Conservation (phyloP, 1,140 invertebrate species). For the Planococcus citri region DNA sequence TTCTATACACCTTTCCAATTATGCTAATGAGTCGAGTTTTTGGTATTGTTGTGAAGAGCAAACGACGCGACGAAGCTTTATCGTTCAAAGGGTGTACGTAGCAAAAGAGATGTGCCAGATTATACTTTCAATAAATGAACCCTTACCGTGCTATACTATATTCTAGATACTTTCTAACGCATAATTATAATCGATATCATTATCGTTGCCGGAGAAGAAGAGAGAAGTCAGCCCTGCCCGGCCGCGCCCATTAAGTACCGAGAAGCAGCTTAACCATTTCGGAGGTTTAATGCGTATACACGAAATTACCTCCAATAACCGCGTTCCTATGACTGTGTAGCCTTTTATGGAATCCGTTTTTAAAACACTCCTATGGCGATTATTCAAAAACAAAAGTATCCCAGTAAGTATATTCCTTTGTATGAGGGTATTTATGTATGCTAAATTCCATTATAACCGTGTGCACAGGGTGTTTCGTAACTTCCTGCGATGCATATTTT, state of each 20-base stretch:
- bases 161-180: not conserved
- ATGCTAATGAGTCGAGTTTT: not conserved
- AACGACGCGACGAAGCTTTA: too few species aligned
- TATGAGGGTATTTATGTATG: too few species aligned
- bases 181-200: constrained; percentile 4
- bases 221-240: not conserved
- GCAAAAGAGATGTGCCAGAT: not conserved
- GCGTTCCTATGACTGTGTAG: not conserved
- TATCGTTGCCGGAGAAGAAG: not conserved
- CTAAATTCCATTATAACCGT: too few species aligned
- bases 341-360: not conserved
- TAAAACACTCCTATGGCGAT: not conserved
- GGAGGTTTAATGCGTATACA: not conserved
- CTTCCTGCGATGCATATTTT: too few species aligned
- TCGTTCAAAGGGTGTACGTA: not conserved
- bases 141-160: too few species aligned
- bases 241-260: not conserved
- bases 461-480: too few species aligned
- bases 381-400: not conserved
- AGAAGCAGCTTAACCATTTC: not conserved
- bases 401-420: not conserved
- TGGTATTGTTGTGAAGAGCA: not conserved
- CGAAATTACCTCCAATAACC: not conserved
- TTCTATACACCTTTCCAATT: not conserved
- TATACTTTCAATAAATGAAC: not conserved